phyloP scores from a whole-genome alignment of 2,113 vertebrate species.

The Microcebus ravelobensis region DNA sequence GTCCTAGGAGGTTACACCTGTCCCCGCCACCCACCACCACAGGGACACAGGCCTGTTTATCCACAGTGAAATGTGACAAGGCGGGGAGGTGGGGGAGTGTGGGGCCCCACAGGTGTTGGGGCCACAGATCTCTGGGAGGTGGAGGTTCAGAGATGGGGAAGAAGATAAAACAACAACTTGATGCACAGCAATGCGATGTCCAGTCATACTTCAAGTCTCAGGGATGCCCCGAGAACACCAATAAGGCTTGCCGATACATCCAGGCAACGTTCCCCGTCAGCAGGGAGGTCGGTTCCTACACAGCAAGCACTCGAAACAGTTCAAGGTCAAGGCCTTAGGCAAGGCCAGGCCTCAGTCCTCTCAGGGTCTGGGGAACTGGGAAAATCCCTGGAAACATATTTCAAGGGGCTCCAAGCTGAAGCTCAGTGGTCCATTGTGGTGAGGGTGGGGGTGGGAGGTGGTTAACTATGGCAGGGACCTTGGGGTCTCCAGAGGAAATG shows the following conservation, averaged over 20 bases:
- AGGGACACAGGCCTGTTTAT: neutral
- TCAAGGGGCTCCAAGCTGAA: neutral
- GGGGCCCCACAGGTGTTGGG: no score
- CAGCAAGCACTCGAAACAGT: neutral
- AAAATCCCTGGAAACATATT: neutral
- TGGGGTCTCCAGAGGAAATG: neutral
- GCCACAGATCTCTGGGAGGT: neutral
- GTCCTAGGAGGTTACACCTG: neutral
- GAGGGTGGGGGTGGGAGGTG: rapidly evolving
- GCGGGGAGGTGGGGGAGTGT: rapidly evolving
- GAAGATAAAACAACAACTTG: neutral
- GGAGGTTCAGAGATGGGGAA: neutral
- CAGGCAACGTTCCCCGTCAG: neutral
- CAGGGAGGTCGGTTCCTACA: neutral
- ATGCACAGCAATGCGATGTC: neutral
- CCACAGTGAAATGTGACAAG: neutral
- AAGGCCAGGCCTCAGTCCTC: neutral
- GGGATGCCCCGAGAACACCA: neutral
- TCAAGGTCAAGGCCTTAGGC: neutral
- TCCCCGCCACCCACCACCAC: neutral
- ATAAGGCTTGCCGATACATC: neutral
- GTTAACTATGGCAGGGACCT: neutral
- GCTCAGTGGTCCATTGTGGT: neutral
- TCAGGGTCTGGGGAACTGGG: neutral
- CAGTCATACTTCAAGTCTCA: neutral